Evolutionary conservation across 35 echinoderm and acorn worm genomes (phyloP).

Genomic region (Ophioderma brevispina): DNA sequence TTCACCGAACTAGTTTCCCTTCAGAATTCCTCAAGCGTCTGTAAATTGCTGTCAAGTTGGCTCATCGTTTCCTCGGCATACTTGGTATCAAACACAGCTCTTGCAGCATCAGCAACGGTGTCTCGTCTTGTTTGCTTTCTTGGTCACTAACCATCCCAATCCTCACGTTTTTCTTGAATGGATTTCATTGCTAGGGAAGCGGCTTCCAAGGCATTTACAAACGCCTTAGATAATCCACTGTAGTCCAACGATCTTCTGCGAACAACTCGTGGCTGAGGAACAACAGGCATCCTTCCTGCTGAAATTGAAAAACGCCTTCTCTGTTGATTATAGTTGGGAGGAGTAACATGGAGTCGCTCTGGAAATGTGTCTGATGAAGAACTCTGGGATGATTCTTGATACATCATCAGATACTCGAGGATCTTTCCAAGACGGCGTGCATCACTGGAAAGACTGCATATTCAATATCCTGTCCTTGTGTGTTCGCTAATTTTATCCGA

Average conservation of each 20-base stretch:
- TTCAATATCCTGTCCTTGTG: background rate
- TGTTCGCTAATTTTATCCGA: slow-evolving; percentile 47
- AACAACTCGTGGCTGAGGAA: background rate
- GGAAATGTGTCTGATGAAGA: background rate
- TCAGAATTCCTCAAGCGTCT: slow-evolving; percentile 49
- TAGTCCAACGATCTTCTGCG: slow-evolving; percentile 49
- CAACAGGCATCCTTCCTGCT: background rate
- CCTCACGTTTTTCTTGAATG: slow-evolving; percentile 3
- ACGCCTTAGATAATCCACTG: slow-evolving; percentile 21
- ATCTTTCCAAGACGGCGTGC: slow-evolving; percentile 42
- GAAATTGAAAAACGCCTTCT: slow-evolving; percentile 6
- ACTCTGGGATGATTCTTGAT: background rate
- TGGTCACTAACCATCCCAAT: background rate
- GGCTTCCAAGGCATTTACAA: slow-evolving; percentile 14
- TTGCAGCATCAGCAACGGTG: background rate
- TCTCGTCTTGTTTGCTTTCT: background rate
- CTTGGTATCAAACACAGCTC: slow-evolving; percentile 43
- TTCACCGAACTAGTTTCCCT: background rate
- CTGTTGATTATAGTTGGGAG: background rate
- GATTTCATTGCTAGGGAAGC: slow-evolving; percentile 20
- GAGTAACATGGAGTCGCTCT: background rate
- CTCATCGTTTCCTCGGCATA: slow-evolving; percentile 69
- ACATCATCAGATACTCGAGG: slow-evolving; percentile 20
- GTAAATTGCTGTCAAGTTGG: slow-evolving; percentile 58
- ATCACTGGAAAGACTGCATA: slow-evolving; percentile 66